These are phyloP conservation scores for Anadara kagoshimensis DNA, from an alignment of 1,140 invertebrate genomes.

Conservation along the genomic window DNA sequence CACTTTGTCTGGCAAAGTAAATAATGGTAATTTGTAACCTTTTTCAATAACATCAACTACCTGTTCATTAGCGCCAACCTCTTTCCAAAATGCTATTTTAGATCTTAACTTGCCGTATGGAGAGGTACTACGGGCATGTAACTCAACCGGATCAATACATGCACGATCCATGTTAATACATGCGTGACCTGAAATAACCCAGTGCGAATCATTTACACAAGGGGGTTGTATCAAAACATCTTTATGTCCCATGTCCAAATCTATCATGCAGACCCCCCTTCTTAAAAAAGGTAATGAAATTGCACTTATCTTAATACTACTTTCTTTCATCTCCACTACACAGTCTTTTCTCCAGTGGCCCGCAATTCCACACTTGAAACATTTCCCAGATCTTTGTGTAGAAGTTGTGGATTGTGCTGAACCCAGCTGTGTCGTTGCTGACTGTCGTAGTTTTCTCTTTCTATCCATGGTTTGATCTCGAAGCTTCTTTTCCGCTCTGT, in stretches of 20 bases:
- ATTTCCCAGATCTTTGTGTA: constrained; percentile 11
- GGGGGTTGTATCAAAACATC: too few relatives aligned
- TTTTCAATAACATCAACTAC: constrained; percentile 27
- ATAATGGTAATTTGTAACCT: constrained; percentile 36
- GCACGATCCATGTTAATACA: too few relatives aligned
- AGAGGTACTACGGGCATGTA: too few relatives aligned
- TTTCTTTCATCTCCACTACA: neutral
- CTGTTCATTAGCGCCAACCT: constrained; percentile 8
- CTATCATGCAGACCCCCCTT: too few relatives aligned
- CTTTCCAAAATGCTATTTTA: constrained; percentile 17
- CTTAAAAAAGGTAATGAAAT: too few relatives aligned
- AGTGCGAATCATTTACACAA: too few relatives aligned
- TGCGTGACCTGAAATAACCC: too few relatives aligned
- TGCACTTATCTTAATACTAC: constrained; percentile 9
- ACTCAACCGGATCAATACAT: too few relatives aligned
- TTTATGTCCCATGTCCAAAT: too few relatives aligned
- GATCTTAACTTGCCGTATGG: constrained; percentile 13
- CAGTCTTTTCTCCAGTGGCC: constrained; percentile 37
- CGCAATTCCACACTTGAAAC: constrained; percentile 27
- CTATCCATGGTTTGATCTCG: constrained; percentile 23
- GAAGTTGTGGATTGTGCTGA: neutral
- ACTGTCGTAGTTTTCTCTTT: neutral
- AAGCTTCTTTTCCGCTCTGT: constrained; percentile 20
- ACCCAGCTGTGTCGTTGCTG: neutral
- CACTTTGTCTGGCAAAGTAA: constrained; percentile 15